These are phyloP conservation scores for Calyptommatus sinebrachiatus DNA, from an alignment of 2,113 vertebrate genomes.

Conservation along the genomic window DNA sequence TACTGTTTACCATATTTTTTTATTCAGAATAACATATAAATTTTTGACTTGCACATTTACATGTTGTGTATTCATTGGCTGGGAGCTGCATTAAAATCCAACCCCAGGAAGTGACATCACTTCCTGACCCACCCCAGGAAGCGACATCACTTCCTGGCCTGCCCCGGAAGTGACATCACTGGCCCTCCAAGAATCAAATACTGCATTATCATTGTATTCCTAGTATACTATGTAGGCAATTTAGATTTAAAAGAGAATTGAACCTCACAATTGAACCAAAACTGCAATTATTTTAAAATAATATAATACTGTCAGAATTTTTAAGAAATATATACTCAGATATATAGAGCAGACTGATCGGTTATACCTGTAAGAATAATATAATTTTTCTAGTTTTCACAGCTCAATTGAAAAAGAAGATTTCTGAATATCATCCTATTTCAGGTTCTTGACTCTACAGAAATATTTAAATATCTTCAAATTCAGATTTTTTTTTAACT, in stretches of 20 bases:
- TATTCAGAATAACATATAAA: no score
- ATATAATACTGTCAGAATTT: accelerated
- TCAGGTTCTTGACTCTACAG: neutral
- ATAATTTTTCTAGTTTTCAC: neutral
- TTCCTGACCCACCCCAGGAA: no score
- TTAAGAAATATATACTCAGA: neutral
- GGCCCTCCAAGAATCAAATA: neutral
- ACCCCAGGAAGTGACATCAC: no score
- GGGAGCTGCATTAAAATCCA: no score
- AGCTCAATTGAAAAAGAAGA: neutral
- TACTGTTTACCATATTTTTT: no score
- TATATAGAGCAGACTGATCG: neutral
- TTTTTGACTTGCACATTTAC: no score
- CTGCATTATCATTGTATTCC: neutral
- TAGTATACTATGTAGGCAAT: neutral
- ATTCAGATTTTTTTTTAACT: neutral
- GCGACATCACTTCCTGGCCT: no score
- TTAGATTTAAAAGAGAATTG: neutral
- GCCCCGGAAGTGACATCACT: no score
- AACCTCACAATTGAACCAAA: neutral
- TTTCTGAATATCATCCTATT: neutral
- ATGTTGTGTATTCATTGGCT: no score
- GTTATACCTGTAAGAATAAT: neutral
- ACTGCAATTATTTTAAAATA: neutral
- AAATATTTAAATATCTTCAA: neutral